Conservation (phyloP, 2,888 invertebrate species). For the Dryobotodes eremita region DNA sequence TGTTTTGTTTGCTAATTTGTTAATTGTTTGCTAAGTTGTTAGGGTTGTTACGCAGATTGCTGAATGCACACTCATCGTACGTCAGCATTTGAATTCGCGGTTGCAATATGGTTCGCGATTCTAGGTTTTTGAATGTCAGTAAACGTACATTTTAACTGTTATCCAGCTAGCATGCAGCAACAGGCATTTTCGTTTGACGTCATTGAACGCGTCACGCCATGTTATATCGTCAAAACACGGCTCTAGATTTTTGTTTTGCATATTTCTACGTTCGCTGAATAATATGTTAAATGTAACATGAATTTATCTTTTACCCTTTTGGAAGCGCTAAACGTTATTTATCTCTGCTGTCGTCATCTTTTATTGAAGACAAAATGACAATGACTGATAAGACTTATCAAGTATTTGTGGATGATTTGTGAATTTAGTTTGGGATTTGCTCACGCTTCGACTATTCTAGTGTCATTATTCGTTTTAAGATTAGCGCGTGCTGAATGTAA, state of each 20-base stretch:
- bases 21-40: background rate
- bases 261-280: conserved; percentile 17
- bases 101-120: conserved; percentile 8
- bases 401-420: conserved; percentile 37
- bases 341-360: conserved; percentile 18
- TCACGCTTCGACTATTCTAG: conserved; percentile 21
- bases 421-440: conserved; percentile 42
- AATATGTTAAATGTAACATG: conserved; percentile 17
- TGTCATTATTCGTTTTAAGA: conserved; percentile 19
- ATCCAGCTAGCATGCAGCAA: conserved; percentile 39
- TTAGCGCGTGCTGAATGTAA: conserved; percentile 24
- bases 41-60: conserved; percentile 2
- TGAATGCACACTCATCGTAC: conserved; percentile 13
- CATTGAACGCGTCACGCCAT: conserved; percentile 41
- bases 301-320: conserved; percentile 28
- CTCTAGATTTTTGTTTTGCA: conserved; percentile 11
- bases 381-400: conserved; percentile 55
- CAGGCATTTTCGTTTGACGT: conserved; percentile 53
- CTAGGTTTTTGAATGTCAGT: conserved; percentile 25
- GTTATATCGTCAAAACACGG: conserved; percentile 24
- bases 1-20: too few species aligned
- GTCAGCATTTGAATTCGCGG: conserved; percentile 12
- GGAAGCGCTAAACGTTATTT: conserved; percentile 22
- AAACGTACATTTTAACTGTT: conserved; percentile 12
- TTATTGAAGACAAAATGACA: conserved; percentile 51